These are phyloP conservation scores for Peucedramus taeniatus DNA, from an alignment of 2,113 vertebrate genomes.

Conservation along the genomic window DNA sequence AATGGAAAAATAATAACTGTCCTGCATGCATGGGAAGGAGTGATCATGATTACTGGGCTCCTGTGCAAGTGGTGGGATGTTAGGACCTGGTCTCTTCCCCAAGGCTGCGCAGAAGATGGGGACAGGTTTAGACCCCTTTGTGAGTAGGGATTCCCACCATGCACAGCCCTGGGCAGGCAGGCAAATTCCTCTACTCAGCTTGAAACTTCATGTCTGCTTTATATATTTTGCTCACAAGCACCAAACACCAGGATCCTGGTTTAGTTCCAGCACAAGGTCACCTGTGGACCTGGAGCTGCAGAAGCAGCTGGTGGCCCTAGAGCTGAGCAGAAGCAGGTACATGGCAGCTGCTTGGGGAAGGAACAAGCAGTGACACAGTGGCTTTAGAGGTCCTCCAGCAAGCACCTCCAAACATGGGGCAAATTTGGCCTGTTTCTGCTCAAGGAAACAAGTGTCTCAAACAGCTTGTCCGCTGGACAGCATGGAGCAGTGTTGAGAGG, in stretches of 20 bases:
- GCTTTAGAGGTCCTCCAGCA: not conserved
- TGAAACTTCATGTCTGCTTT: not conserved
- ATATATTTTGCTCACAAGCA: not conserved
- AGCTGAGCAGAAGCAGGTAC: not conserved
- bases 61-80: accelerated
- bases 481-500: accelerated
- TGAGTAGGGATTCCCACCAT: not conserved
- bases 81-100: not conserved
- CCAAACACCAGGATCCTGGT: not conserved
- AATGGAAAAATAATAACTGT: not conserved
- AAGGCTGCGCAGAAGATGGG: not conserved
- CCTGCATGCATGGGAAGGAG: not conserved
- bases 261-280: not conserved
- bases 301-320: not conserved
- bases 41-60: not conserved
- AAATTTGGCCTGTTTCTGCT: not conserved
- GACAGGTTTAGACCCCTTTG: not conserved
- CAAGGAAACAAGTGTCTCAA: not conserved
- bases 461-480: not conserved
- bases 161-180: not conserved
- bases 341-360: not conserved
- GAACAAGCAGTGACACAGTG: not conserved
- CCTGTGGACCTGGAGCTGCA: not conserved
- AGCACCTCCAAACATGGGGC: accelerated
- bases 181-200: not conserved